Evolutionary conservation across 1,140 invertebrate genomes (phyloP).

Genomic region (Drosophila sp.): DNA sequence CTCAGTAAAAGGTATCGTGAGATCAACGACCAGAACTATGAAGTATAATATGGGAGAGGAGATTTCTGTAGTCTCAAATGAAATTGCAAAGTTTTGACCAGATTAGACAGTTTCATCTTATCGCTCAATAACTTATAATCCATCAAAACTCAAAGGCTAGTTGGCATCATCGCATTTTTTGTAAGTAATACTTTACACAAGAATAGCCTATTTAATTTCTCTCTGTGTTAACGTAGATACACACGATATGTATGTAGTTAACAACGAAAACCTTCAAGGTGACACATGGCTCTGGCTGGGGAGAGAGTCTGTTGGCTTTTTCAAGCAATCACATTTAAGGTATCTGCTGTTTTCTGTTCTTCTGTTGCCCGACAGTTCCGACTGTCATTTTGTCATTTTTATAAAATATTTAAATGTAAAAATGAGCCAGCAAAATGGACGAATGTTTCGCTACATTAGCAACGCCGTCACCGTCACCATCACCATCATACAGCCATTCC

Average conservation of each 20-base stretch:
- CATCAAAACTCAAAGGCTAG: too few species aligned
- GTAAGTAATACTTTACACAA: too few species aligned
- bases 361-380: slow-evolving; percentile 6
- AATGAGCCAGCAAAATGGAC: slow-evolving; percentile 50
- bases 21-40: too few species aligned
- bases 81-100: too few species aligned
- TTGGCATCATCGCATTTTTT: too few species aligned
- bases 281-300: slow-evolving; percentile 43
- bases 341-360: slow-evolving; percentile 12
- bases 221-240: neutral
- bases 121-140: too few species aligned
- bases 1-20: too few species aligned
- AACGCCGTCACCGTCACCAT: slow-evolving; percentile 9
- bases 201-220: neutral
- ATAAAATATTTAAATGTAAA: slow-evolving; percentile 76
- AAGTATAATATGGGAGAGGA: too few species aligned
- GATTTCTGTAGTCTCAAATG: too few species aligned
- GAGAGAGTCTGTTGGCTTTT: neutral
- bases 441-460: slow-evolving; percentile 51
- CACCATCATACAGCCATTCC: slow-evolving; percentile 12
- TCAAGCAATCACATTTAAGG: slow-evolving; percentile 57
- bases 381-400: slow-evolving; percentile 55
- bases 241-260: neutral
- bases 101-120: too few species aligned
- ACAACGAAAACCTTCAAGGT: slow-evolving; percentile 44